Evolutionary conservation across 2,888 invertebrate genomes (phyloP).

Genomic region (Pristionchus arcanus): DNA sequence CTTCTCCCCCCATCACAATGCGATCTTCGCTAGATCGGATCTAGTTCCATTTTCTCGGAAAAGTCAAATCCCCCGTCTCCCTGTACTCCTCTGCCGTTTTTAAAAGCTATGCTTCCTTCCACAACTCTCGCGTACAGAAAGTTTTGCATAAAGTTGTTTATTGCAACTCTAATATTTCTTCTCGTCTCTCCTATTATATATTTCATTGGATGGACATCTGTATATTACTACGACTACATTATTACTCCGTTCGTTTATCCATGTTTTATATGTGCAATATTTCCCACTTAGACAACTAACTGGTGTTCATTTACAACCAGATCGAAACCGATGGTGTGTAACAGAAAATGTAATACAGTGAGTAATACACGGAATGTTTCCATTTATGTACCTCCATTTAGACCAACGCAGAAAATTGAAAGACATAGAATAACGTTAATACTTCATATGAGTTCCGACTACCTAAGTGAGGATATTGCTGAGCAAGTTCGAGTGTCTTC

Average conservation of each 20-base stretch:
- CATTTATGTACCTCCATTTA: not conserved
- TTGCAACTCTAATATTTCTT: not conserved
- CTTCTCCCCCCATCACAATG: not conserved
- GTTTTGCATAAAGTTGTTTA: not conserved
- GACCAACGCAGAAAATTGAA: not conserved
- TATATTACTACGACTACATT: constrained; percentile 15
- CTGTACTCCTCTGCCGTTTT: not conserved
- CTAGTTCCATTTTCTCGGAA: not conserved
- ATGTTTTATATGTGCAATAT: not conserved
- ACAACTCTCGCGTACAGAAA: not conserved
- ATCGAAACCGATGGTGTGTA: constrained; percentile 32
- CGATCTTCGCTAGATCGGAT: not conserved
- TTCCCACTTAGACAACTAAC: not conserved
- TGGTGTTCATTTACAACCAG: not conserved
- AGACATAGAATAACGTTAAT: constrained; percentile 1
- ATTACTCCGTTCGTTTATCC: not conserved
- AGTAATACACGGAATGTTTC: not conserved
- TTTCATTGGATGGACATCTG: not conserved
- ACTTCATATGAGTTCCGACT: constrained; percentile 36
- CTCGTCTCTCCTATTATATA: not conserved
- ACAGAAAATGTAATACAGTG: constrained; percentile 4
- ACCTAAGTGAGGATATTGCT: constrained; percentile 28
- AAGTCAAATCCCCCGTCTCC: not conserved
- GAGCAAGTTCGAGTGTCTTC: not conserved
- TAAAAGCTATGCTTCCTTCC: not conserved